Percentiles rank a stretch among this genome's conserved stretches.
Evolutionary conservation across 2,797 vertebrate species (phyloP).

Genomic region (Propithecus deckenii): DNA sequence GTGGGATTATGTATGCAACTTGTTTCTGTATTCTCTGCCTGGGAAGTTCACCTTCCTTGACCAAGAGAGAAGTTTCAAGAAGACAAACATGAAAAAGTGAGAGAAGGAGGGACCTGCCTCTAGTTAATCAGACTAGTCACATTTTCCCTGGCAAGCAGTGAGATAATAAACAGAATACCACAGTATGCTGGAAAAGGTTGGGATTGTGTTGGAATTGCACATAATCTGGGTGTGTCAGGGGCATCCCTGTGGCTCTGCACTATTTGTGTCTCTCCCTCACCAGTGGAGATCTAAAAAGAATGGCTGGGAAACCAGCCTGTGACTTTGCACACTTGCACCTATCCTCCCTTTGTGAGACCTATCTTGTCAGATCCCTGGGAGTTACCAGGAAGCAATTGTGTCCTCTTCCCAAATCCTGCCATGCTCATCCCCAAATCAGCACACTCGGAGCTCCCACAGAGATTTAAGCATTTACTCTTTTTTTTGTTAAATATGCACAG

Average conservation of each 20-base stretch:
- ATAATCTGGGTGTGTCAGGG: neutral
- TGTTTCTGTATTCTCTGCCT: neutral
- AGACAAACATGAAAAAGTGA: neutral
- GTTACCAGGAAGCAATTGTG: neutral
- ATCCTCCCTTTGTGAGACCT: neutral
- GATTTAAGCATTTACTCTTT: neutral
- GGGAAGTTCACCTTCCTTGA: neutral
- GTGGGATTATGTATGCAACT: neutral
- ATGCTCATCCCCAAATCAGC: neutral
- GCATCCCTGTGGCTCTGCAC: neutral
- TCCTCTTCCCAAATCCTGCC: neutral
- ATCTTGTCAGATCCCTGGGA: neutral
- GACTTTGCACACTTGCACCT: neutral
- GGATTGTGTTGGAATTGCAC: neutral
- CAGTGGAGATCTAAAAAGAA: neutral
- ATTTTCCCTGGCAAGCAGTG: neutral
- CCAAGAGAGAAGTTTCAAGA: neutral
- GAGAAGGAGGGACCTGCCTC: neutral
- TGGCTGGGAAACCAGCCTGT: neutral
- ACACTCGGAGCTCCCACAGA: neutral
- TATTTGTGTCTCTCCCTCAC: neutral
- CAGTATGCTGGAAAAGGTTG: neutral
- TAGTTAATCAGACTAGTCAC: neutral
- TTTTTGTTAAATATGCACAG: neutral
- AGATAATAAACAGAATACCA: neutral